Evolutionary conservation across 2,797 vertebrate genomes (phyloP), one percentile per base, ranked within the genome.

Genomic region (Echiichthys vipera): DNA sequence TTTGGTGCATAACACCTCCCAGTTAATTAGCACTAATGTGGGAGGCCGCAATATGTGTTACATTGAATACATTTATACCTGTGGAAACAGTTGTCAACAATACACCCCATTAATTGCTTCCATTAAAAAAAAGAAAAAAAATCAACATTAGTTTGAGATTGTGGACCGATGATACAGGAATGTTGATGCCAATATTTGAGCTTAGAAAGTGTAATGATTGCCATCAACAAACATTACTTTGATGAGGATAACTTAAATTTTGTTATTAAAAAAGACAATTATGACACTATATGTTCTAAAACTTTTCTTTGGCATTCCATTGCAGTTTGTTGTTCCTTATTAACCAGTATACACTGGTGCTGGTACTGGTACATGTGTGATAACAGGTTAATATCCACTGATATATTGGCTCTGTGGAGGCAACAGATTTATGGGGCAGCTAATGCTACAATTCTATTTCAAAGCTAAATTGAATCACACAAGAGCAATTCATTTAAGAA

Each of bases 61-160:
- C 51, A 62, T 67, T 66, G 15, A 72, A 78, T 75, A 73, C 3
- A 71, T 79, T 80, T 71, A 58, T n/a, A 80, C 46, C 57, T 45
- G 50, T 56, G 29, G 22, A 65, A 43, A 57, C 20, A 10, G 54
- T 43, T 54, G 17, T 51, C 17, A 67, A 47, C 32, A 58, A 51
- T 11, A 78, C 47, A 45, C 37, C 43, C 56, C 9, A 54, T 49
- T 61, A 2, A 45, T 39, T 55, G 20, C 9, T 74, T 43, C 7
- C 46, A 39, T 51, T 62, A 24, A n/a, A 24, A 49, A 8, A 61
- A 50, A 32, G 58, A 24, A n/a, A 24, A 49, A 8, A 61, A 50
- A 32, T 68, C 43, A 36, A 62, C 30, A 15, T 51, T 25, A 29
- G 9, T 64, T n/a, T 45, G 10, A 45, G 27, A 71, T 22, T 47